Evolutionary conservation across 2,797 vertebrate species (phyloP), one percentile per base, ranked within the genome.

Genomic region (Cichlasoma orientale): DNA sequence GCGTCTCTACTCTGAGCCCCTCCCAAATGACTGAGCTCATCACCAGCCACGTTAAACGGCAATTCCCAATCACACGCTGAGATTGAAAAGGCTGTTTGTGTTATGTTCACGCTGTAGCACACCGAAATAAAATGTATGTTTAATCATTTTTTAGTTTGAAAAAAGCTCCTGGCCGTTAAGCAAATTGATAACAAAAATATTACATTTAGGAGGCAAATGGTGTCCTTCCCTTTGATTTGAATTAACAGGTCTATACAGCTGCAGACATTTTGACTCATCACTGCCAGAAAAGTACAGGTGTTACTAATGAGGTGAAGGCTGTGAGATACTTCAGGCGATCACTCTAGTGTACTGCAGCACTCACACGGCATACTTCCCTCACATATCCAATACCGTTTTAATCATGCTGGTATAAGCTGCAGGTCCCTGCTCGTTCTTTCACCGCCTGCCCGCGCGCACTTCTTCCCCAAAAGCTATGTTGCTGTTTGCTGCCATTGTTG

Each of bases 321-420:
- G 72, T 13, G 23, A 47, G 27, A 25, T 29, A 38, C 11, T 56
- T 72, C 54, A 72, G 72, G 72, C 55, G 58, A 29, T 73, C 55
- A 31, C 55, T 73, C 55, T 14, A 41, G 56, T 73, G 14, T 38
- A 56, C 70, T 55, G 41, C 16, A 2, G 56, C 47, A 25, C n/a
- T 61, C 56, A 18, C 9, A 33, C 31, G 41, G 13, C 27, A 74
- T 29, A 50, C 41, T 68, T 23, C 18, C 6, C 44, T 29, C 63
- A 18, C 72, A 58, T 50, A 50, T 4, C 56, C 56, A 31, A 11
- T 27, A 58, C 19, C 12, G 13, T 23, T 74, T 74, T 74, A 50
- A 58, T 74, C 72, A 58, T 47, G 55, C 16, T 73, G 54, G 25
- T 29, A 47, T 47, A 73, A 47, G 55, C 71, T 73, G 53, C 70